These are phyloP conservation scores for Amphiprion clarkii DNA, from an alignment of 2,797 vertebrate species.

Conservation along the genomic window DNA sequence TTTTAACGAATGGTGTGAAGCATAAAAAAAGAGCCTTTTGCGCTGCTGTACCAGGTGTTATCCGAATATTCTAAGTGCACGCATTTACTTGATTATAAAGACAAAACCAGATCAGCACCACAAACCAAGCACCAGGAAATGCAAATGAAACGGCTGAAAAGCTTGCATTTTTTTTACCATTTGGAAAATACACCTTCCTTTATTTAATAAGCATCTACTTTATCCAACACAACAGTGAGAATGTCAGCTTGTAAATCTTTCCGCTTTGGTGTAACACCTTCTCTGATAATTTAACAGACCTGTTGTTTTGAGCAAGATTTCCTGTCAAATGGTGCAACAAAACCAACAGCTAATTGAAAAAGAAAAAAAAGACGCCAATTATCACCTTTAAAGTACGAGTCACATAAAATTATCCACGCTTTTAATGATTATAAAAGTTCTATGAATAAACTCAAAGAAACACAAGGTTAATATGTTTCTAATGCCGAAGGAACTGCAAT, in stretches of 20 bases:
- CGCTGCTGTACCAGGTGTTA: constrained; percentile 59
- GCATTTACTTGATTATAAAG: constrained; percentile 32
- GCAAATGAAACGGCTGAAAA: constrained; percentile 15
- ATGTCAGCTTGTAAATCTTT: neutral
- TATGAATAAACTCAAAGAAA: neutral
- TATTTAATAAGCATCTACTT: constrained; percentile 5
- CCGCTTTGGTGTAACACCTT: neutral
- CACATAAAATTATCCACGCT: neutral
- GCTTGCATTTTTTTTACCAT: constrained; percentile 2
- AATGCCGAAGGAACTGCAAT: neutral
- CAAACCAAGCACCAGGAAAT: constrained; percentile 1
- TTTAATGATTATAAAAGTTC: neutral
- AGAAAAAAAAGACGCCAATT: constrained; percentile 24
- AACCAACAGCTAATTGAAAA: constrained; percentile 6
- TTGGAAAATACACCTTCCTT: constrained; percentile 13
- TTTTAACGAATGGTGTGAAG: constrained; percentile 54
- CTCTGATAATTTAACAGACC: constrained; percentile 3
- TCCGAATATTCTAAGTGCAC: constrained; percentile 58
- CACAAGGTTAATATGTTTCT: neutral
- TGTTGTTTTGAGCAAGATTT: constrained; percentile 21
- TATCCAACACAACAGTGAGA: neutral
- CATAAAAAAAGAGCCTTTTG: constrained; percentile 30
- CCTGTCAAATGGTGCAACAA: neutral
- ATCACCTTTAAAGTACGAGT: constrained; percentile 7
- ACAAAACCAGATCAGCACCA: constrained; percentile 19